Base-by-base conservation (phyloP, 1,140 invertebrate species). In the Microplitis mediator region DNA sequence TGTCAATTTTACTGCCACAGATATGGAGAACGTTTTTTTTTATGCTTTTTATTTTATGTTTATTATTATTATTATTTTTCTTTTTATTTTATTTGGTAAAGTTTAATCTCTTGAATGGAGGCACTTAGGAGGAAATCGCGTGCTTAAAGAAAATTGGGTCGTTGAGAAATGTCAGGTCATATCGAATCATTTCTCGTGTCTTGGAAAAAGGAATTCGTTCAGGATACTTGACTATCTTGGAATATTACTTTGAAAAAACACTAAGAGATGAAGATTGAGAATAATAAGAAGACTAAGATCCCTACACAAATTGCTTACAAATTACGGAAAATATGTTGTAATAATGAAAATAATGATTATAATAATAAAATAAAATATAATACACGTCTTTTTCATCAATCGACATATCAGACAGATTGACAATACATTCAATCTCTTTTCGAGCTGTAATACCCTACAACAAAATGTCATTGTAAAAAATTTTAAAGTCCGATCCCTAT, bases 131-230 rank as follows among this genome's bases (percentile, higher is more conserved):
- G 52, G 8, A 68, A 68, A 67, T 72, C 64, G 71, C 71, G 71
- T 72, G 71, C 56, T 58, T 67, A 36, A 50, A 32, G 54, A 67
- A 65, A 72, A 72, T 72, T 72, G 71, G 71, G 71, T 72, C 71
- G 71, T 50, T 68, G 63, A 67, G 39, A 61, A 72, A 72, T 62
- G 71, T 58, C 64, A 54, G 56, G 52, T 67, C 61, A 71, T 61
- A 67, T 72, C 64, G 70, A 72, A 34, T 72, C 51, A 66, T 72
- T 72, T 72, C 35, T 72, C 32, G 63, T 32, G n/a, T 54, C 70
- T 52, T 60, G 32, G 36, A 70, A 23, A 50, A 13, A 62, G 39
- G 45, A 62, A 70, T 70, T 62, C 23, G 13, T 14, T 11, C 16
- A 31, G 23, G 56, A 58, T 58, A 58, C 56, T 23, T 58, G 16